phyloP scores from a whole-genome alignment of 2,888 invertebrate genomes.

The Pimpla rufipes region DNA sequence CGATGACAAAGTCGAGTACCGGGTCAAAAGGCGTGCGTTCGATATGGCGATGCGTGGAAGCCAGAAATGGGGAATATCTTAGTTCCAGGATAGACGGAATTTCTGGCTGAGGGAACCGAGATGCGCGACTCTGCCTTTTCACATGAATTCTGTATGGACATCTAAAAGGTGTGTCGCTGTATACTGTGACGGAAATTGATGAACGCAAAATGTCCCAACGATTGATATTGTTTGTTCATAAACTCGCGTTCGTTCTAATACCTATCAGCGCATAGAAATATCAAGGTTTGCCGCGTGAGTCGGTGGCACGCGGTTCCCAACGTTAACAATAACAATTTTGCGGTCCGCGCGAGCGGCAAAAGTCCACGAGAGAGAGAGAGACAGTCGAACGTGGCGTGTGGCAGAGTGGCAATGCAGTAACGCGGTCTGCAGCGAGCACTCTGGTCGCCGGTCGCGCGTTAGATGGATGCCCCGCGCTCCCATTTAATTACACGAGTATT shows the following conservation, averaged over 20 bases:
- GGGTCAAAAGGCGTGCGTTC: slow-evolving; percentile 38
- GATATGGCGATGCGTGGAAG: not conserved
- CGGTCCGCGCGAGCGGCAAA: slow-evolving; percentile 23
- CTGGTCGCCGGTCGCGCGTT: slow-evolving; percentile 50
- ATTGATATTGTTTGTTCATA: not conserved
- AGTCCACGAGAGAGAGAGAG: slow-evolving; percentile 40
- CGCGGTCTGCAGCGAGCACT: slow-evolving; percentile 34
- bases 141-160: not conserved
- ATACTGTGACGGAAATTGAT: not conserved
- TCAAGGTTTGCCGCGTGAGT: slow-evolving; percentile 32
- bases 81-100: not conserved
- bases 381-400: slow-evolving; percentile 26
- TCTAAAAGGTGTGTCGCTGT: not conserved
- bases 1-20: slow-evolving; percentile 66
- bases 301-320: slow-evolving; percentile 26
- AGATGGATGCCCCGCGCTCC: slow-evolving; percentile 81
- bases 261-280: slow-evolving; percentile 12
- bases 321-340: slow-evolving; percentile 58
- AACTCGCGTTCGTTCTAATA: not conserved
- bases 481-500: slow-evolving; percentile 85
- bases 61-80: not conserved
- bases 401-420: slow-evolving; percentile 25
- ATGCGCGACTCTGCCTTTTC: not conserved
- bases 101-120: no score
- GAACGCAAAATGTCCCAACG: not conserved